phyloP scores from a whole-genome alignment of 2,113 vertebrate species.

The Neotragus moschatus region DNA sequence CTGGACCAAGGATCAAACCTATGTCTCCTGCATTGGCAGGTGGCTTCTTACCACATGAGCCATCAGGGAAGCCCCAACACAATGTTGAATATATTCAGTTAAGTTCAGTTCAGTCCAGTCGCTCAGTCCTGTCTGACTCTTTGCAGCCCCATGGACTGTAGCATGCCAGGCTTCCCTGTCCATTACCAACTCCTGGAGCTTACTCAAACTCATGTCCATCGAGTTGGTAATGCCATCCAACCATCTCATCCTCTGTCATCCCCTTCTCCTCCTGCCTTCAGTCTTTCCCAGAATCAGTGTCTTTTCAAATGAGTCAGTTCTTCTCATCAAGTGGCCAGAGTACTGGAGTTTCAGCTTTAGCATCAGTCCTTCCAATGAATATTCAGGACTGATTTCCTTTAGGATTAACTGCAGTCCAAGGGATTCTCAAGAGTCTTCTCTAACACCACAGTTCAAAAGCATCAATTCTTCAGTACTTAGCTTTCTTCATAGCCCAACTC shows the following conservation, averaged over 20 bases:
- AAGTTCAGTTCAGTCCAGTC: not conserved
- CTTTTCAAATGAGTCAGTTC: not conserved
- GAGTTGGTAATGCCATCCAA: not conserved
- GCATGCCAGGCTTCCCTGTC: not conserved
- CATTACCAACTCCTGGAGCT: not conserved
- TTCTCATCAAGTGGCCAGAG: not conserved
- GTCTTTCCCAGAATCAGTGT: not conserved
- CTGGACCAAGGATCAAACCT: not conserved
- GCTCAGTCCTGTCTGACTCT: not conserved
- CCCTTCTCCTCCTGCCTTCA: not conserved
- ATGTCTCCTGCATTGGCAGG: not conserved
- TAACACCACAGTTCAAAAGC: not conserved
- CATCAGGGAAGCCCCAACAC: not conserved
- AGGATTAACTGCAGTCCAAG: not conserved
- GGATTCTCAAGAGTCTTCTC: not conserved
- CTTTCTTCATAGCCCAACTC: not conserved
- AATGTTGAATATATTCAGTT: not conserved
- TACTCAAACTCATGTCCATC: not conserved
- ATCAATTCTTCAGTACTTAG: not conserved
- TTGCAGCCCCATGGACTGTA: not conserved
- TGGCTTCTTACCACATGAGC: not conserved
- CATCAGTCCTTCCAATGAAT: not conserved
- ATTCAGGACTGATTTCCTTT: not conserved
- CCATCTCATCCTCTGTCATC: not conserved
- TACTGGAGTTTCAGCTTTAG: not conserved